Base-by-base conservation (phyloP, 1,140 invertebrate genomes). In the Conus ventricosus region DNA sequence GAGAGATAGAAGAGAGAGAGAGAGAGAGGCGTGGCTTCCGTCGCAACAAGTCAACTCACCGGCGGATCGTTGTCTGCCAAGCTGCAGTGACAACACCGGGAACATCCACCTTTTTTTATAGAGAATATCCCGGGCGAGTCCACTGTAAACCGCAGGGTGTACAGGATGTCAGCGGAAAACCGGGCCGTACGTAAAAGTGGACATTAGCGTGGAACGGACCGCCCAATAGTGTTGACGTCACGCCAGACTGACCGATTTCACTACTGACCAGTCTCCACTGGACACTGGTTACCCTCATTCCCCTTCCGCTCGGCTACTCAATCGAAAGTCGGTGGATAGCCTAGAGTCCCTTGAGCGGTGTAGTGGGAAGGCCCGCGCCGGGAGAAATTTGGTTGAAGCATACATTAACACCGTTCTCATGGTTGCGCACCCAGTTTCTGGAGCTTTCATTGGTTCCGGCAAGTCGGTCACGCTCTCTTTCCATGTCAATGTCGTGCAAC, bases 331-430 rank as follows among this genome's bases (percentile, higher is more conserved):
- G 27, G 39, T 23, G 7, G 51, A 4, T 23, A 13, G 7, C 80
- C 3, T 39, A 51, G 54, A 17, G 51, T 51, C 80, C 80, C 80
- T 25, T 54, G 4, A 7, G 13, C 54, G 4, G 17, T 15, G 5
- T 25, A 4, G 11, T 81, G 5, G 27, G 51, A 81, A 15, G 53
- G 51, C 15, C 80, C 80, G 5, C n/a, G 27, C 11, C 5, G 76
- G 11, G 27, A 78, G 25, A 81, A 81, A 55, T 51, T 53, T 81
- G 80, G 80, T 54, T 54, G 60, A 55, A 10, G 80, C 39, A 81
- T 81, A 55, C 80, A 81, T 81, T 81, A 81, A 55, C 80, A 51
- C 80, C 80, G 80, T 81, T 81, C 54, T 51, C 51, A 20, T 81
- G 80, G 20, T 5, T 7, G 51, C 10, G 51, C 80, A 5, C 20